Conservation (phyloP, 1,140 invertebrate genomes). For the Parasteatoda tepidariorum region DNA sequence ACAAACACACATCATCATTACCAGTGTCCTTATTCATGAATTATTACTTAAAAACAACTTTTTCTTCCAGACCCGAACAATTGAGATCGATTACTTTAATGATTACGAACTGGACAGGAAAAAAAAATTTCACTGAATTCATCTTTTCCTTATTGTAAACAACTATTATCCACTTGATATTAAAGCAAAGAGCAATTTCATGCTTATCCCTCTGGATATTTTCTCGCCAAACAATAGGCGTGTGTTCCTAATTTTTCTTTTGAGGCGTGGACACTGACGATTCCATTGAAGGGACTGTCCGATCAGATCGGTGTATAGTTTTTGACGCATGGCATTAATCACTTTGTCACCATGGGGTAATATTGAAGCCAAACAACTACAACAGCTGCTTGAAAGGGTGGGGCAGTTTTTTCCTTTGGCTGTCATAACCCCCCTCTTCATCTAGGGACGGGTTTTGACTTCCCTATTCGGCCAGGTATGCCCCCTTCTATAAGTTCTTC, state of each 20-base stretch:
- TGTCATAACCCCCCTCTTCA: neutral
- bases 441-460: constrained; percentile 10
- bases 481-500: neutral
- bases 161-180: no score
- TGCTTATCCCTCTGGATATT: no score
- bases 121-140: no score
- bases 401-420: neutral
- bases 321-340: constrained; percentile 29
- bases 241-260: neutral
- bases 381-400: constrained; percentile 18
- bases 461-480: constrained; percentile 26
- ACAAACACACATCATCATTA: no score
- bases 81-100: no score
- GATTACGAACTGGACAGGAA: no score
- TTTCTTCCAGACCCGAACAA: no score
- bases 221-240: constrained; percentile 17
- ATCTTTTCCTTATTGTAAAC: no score
- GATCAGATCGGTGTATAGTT: constrained; percentile 1
- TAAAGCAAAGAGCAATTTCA: no score
- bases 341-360: constrained; percentile 55
- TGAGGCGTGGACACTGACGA: neutral
- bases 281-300: neutral
- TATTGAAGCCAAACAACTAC: constrained; percentile 33
- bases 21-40: no score
- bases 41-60: no score